Evolutionary conservation across 2,113 vertebrate genomes (phyloP), one percentile per base, ranked within the genome.

Genomic region (Pomatostomus ruficeps): DNA sequence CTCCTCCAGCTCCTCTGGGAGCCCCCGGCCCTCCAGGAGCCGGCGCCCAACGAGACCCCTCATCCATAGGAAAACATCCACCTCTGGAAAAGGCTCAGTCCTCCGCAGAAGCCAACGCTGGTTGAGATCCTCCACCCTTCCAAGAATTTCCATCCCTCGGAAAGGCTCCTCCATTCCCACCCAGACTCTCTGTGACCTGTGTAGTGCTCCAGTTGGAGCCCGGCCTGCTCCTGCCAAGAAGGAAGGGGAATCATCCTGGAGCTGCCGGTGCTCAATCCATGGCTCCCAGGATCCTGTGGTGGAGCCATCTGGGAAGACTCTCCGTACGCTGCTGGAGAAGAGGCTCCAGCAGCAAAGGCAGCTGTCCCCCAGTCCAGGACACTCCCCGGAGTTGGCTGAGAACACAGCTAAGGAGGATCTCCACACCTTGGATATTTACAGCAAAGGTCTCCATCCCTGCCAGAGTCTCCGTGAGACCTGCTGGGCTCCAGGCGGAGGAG

Each of bases 1-100:
- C 35, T 48, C 57, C 65, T 62, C 55, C 25, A 6, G 55, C 45
- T 45, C 45, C 40, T 40, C 73, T 0, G 48, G 21, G 48, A 87
- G n/a, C 20, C 16, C 9, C 25, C 29, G 0, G 26, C 14, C 7
- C 22, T 3, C 7, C 57, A 6, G 21, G 10, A 57, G 48, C 21
- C 8, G 1, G 10, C 5, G 3, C 20, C 3, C 17, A 18, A 17
- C 31, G 1, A 23, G 67, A 43, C 0, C 52, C 20, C 40, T 1
- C 33, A 10, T 7, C 15, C 3, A 1, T 6, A 0, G 5, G 51
- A 66, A 43, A 81, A 17, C 12, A n/a, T 28, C 38, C 1, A 2
- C 36, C 0, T 1, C 54, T n/a, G 46, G 33, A 21, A 80, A 49
- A 58, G 8, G 12, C 36, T 48, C 75, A 3, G 36, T 28, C 23